Evolutionary conservation across 2,797 vertebrate genomes (phyloP), one percentile per base, ranked within the genome.

Genomic region (Anguilla marmorata): DNA sequence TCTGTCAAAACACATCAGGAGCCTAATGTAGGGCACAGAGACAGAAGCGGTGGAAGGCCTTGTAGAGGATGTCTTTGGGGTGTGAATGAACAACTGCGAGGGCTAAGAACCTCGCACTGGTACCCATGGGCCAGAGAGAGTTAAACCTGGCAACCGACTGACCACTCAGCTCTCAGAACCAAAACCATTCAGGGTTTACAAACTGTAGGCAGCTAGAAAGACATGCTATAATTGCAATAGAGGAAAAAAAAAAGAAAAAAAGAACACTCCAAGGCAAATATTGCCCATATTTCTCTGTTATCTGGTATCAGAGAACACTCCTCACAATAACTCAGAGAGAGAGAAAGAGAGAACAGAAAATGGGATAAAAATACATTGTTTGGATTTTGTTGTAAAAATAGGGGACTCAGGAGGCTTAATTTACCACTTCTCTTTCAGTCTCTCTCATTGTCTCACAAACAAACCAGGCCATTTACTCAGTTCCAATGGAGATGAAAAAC

Each of bases 221-320:
- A 80, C 63, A 30, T 69, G n/a, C 1, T 84, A 48, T 82, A 82
- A 56, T 50, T 85, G 52, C 48, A 8, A 37, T 50, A 85, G 56
- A 21, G n/a, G 21, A 69, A 66, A 48, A 85, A 83, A 19, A 76
- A 56, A 24, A 27, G 3, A 56, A 45, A 30, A 45, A 30, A 74
- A 79, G 58, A 82, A 88, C 52, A 84, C 85, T 86, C 88, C 92
- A 85, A 94, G 96, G 95, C 97, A 97, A 96, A 97, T 97, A 97
- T 97, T 97, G 97, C 96, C 96, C 96, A 97, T 95, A 95, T 94
- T 92, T 74, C 21, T 33, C 76, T 86, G 63, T 48, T 94, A 94
- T 94, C 96, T 94, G 95, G 95, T 93, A 93, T 94, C 93, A 95
- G 94, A 96, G 92, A 91, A 84, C 19, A 45, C 27, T 84, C 9